Base-by-base conservation (phyloP, 1,140 invertebrate species). In the Heliconius congener region DNA sequence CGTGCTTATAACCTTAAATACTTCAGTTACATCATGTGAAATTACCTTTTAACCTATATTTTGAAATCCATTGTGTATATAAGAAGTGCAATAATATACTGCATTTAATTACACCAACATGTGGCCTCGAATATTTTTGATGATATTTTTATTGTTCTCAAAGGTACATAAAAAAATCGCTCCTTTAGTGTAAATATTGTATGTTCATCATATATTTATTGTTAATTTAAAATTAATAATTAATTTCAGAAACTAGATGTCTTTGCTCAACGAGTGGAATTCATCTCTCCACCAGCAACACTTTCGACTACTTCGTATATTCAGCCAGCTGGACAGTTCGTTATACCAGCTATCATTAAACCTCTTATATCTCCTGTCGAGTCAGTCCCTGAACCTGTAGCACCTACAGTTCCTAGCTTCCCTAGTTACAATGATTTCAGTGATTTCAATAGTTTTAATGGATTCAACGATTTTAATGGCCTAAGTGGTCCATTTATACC, bases 41-140 rank as follows among this genome's bases (percentile, higher is more conserved):
- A 23, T 70, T 71, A 72, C 80, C 76, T 50, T 75, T 39, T 88
- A 82, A 87, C 82, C 87, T 82, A 86, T 74, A 79, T 85, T 90
- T 91, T 88, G 89, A 89, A 92, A 92, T 85, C 75, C 73, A 70
- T 84, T 80, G 80, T 87, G 88, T 92, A 91, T 89, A 92, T 86
- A 85, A 78, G 82, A 83, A 83, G 74, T 76, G 79, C 77, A 82
- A 85, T 83, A 78, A 72, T 19, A 82, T 55, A 57, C 42, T 84
- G 83, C 81, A 55, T 81, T 85, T 85, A 87, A 82, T 86, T 73
- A 71, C 83, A 87, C 42, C 84, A 87, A 83, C 84, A 91, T 91
- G 88, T 82, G 81, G 83, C 81, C 74, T 76, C 79, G 73, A 82
- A 80, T 84, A 73, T 71, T 83, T 55, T 81, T 86, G 73, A 79